phyloP scores from a whole-genome alignment of 2,888 invertebrate genomes.

The Dione juno region DNA sequence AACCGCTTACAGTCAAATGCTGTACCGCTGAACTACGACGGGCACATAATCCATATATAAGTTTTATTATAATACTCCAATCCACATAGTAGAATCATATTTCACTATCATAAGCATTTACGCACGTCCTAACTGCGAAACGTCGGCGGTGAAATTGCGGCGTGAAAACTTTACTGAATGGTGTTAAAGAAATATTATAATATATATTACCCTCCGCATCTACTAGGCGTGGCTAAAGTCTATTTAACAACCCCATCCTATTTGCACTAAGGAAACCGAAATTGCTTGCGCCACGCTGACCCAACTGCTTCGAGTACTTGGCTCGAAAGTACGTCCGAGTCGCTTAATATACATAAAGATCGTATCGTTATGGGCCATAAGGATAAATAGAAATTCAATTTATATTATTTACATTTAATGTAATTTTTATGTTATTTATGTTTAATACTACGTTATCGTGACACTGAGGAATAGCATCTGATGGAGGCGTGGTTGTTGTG shows the following conservation, averaged over 20 bases:
- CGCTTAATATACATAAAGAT: slow-evolving; percentile 5
- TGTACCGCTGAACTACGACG: too few relatives aligned
- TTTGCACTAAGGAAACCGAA: slow-evolving; percentile 52
- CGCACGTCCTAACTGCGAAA: not conserved
- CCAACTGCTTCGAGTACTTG: slow-evolving; percentile 43
- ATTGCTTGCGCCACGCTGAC: slow-evolving; percentile 44
- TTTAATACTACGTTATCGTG: too few relatives aligned
- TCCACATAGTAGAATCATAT: not conserved
- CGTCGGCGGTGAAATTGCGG: not conserved
- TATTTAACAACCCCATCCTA: slow-evolving; percentile 47
- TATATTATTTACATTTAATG: not conserved
- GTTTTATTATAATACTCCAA: not conserved
- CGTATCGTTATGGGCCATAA: not conserved
- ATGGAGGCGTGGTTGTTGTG: too few relatives aligned
- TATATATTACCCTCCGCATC: not conserved
- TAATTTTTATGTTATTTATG: too few relatives aligned
- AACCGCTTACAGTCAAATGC: too few relatives aligned
- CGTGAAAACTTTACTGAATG: not conserved
- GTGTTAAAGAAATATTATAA: slow-evolving; percentile 8
- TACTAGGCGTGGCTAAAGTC: slow-evolving; percentile 12
- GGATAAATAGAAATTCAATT: not conserved
- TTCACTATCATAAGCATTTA: not conserved
- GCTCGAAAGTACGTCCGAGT: slow-evolving; percentile 23
- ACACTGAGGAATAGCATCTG: too few relatives aligned
- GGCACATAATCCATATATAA: too few relatives aligned